Evolutionary conservation across 2,113 vertebrate species (phyloP), one percentile per base, ranked within the genome.

Genomic region (Entosphenus tridentatus): DNA sequence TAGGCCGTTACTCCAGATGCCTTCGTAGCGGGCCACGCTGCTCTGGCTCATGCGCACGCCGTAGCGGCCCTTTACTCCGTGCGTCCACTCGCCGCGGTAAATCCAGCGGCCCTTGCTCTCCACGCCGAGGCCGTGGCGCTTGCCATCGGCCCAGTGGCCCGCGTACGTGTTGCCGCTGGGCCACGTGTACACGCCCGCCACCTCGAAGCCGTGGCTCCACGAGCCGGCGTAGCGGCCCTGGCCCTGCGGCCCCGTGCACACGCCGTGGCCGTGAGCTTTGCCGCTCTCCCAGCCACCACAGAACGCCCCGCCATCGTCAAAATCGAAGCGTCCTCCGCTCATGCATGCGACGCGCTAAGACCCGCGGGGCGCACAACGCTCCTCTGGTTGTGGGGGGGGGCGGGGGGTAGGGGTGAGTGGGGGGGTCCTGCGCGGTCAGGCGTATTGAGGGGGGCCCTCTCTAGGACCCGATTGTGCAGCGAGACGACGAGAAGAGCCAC

Each of bases 311-410:
- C 91, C 91, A 85, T 96, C 91, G 82, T 93, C 89, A 86, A 96
- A 96, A 79, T 96, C 89, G 81, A 95, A 95, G 80, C 91, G 81
- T 85, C 91, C 91, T 84, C 91, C 91, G 88, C 88, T 91, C 91
- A 96, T 96, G 86, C 89, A 87, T 68, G 87, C 81, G 73, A 17
- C 75, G 75, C 62, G n/a, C 62, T n/a, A 21, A 65, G 62, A n/a
- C n/a, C n/a, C 62, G n/a, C 10, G 8, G 13, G 13, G 58, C 58
- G 58, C 58, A 17, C 13, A 17, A 14, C 62, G 62, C 8, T n/a
- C 8, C 21, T 65, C 62, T 65, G 39, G 39, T 39, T 39, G 39
- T 39, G 39, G 39, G 39, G 39, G 39, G 39, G 39, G 39, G 21
- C 18, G 21, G 39, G 39, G 39, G 39, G 39, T 39, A 39, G 5